Evolutionary conservation across 2,888 invertebrate genomes (phyloP), one percentile per base, ranked within the genome.

Genomic region (Troides helena): DNA sequence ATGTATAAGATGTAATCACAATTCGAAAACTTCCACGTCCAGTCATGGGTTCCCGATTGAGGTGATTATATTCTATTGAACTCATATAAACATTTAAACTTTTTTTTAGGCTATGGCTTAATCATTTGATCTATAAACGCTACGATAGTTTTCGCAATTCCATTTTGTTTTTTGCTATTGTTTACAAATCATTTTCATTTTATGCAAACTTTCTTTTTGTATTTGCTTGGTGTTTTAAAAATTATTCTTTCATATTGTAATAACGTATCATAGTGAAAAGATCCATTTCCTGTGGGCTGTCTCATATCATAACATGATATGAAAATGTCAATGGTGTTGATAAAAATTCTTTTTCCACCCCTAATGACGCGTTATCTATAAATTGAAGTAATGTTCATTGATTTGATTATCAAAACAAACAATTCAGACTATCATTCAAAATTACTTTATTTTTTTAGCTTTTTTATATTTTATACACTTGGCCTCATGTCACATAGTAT

Each of bases 1-100:
- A 61, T 69, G 67, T 68, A 72, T 85, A 89, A 87, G 77, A 86
- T 86, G 85, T 87, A 85, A 87, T 80, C 81, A 79, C 82, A 85
- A 84, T 81, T 81, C 81, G 72, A 73, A 77, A 77, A 81, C 77
- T 74, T 86, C 85, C 88, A 89, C 87, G 85, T 88, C 82, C 85
- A 89, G 88, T 86, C 82, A 91, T 91, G 91, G 90, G 91, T 89
- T 91, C 91, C 86, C 88, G 91, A 87, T 78, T 91, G 82, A 87
- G 91, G 91, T 90, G 87, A 82, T 75, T 78, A 23, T 58, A 23
- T 58, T 58, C 53, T 12, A 10, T 67, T 63, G 18, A 59, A 39
- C n/a, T 56, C 50, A 62, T 43, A 23, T 46, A 46, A 46, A 46
- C 23, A n/a, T 23, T 43, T 62, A 53, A 50, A 60, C 12, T 43